Evolutionary conservation across 2,113 vertebrate genomes (phyloP).

Genomic region (Pteruthius melanotis): DNA sequence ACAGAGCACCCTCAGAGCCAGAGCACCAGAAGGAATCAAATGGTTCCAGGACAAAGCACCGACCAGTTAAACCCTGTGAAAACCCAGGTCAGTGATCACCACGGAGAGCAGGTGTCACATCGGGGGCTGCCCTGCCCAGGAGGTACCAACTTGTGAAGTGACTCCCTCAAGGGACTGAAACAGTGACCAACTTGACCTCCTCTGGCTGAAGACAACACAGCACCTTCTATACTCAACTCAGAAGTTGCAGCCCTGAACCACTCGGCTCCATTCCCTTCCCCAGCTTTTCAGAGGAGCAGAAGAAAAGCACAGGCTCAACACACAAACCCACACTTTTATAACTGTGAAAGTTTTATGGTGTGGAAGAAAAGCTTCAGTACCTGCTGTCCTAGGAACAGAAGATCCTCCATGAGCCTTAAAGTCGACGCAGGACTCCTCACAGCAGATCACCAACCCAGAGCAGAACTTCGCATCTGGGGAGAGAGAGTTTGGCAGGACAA

Average conservation of each 20-base stretch:
- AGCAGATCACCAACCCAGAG: neutral
- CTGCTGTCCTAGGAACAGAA: conserved; percentile 48
- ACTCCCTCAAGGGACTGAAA: neutral
- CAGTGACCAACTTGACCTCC: neutral
- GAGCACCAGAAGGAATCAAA: neutral
- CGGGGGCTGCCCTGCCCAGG: neutral
- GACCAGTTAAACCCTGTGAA: neutral
- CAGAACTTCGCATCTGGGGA: conserved; percentile 15
- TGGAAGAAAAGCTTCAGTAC: neutral
- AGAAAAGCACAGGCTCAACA: neutral
- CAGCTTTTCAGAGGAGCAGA: neutral
- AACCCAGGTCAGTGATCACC: neutral
- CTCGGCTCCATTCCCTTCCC: neutral
- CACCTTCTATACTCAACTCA: neutral
- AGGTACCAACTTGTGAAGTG: neutral
- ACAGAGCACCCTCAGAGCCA: neutral
- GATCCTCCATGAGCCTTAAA: conserved; percentile 62
- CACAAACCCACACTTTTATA: neutral
- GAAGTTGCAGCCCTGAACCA: neutral
- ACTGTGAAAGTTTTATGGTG: neutral
- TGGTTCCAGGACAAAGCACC: neutral
- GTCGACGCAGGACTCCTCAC: neutral
- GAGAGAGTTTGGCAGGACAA: conserved; percentile 14
- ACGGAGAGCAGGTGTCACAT: neutral
- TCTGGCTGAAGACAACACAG: neutral